Evolutionary conservation across 2,113 vertebrate genomes (phyloP).

Genomic region (Erinaceus europaeus): DNA sequence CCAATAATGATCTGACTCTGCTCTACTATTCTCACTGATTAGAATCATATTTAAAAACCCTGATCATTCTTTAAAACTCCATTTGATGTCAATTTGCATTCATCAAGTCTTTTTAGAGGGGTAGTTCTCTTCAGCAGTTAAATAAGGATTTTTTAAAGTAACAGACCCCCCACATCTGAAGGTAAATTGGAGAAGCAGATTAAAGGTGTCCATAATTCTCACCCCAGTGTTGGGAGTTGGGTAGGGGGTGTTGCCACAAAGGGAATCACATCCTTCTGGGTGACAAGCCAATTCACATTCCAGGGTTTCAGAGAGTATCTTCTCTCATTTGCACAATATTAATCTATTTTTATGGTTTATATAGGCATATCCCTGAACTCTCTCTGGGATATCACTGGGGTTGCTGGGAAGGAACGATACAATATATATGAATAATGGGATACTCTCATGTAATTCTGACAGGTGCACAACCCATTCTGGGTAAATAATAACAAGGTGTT

Average conservation of each 20-base stretch:
- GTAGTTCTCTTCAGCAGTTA: background rate
- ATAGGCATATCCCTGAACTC: too few relatives aligned
- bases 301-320: fast-evolving
- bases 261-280: fast-evolving
- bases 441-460: too few relatives aligned
- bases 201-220: background rate
- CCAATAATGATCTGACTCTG: background rate
- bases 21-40: constrained; percentile 15
- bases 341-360: background rate
- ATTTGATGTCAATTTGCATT: constrained; percentile 60
- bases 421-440: too few relatives aligned
- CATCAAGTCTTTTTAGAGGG: constrained; percentile 46
- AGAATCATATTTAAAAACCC: constrained; percentile 57
- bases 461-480: too few relatives aligned
- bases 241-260: fast-evolving
- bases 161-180: background rate
- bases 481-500: too few relatives aligned
- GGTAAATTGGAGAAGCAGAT: background rate
- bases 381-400: too few relatives aligned
- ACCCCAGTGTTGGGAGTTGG: too few relatives aligned
- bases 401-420: too few relatives aligned
- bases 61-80: constrained; percentile 37
- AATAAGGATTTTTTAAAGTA: background rate
- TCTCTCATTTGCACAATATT: fast-evolving
- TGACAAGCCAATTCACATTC: background rate